Evolutionary conservation across 2,797 vertebrate genomes (phyloP).

Genomic region (Brachymystax lenok): DNA sequence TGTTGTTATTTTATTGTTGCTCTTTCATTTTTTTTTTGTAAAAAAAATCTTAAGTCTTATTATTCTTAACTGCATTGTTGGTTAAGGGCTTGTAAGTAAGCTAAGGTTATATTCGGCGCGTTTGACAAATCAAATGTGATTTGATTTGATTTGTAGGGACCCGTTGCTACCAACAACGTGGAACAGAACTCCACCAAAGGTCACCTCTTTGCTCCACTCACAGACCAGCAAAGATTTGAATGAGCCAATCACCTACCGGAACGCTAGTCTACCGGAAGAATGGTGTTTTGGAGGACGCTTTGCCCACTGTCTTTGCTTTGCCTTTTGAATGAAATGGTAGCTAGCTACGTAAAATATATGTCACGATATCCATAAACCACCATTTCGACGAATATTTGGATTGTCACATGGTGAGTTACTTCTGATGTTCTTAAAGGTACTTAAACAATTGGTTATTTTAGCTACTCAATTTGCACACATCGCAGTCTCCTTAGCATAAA

Average conservation of each 20-base stretch:
- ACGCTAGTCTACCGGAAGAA: conserved; percentile 54
- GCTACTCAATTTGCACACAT: neutral
- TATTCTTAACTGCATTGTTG: too few species aligned
- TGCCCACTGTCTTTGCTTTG: too few species aligned
- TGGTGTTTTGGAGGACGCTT: conserved; percentile 39
- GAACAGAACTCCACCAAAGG: neutral
- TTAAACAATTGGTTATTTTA: neutral
- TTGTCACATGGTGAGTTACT: neutral
- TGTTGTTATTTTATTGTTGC: too few species aligned
- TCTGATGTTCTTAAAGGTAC: neutral
- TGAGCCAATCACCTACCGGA: conserved; percentile 73
- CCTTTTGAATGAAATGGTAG: conserved; percentile 6
- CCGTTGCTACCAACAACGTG: conserved; percentile 37
- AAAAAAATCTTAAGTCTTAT: too few species aligned
- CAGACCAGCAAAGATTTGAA: conserved; percentile 60
- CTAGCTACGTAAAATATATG: conserved; percentile 4
- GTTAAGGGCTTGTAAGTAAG: too few species aligned
- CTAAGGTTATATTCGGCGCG: too few species aligned
- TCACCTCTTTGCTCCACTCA: conserved; percentile 57
- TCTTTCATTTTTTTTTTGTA: too few species aligned
- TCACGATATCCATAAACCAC: conserved; percentile 11
- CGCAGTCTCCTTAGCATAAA: neutral
- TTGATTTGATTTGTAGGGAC: neutral
- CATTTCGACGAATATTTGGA: neutral
- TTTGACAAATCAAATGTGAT: too few species aligned